phyloP scores from a whole-genome alignment of 2,113 vertebrate species.

The Vimba vimba region DNA sequence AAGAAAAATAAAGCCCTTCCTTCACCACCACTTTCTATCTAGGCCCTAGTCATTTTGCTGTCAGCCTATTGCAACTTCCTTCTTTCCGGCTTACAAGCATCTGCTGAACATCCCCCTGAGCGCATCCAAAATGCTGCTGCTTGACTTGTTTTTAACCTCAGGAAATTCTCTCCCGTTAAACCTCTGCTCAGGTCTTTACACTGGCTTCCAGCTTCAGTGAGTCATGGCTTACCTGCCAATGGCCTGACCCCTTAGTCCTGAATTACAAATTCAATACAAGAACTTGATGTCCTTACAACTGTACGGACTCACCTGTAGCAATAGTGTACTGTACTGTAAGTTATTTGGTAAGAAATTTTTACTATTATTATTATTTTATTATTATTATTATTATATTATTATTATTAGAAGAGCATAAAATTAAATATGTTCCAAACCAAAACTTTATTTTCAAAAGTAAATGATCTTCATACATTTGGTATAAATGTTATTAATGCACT shows the following conservation, averaged over 20 bases:
- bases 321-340: not conserved
- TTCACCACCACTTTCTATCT: not conserved
- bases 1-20: slow-evolving; percentile 22
- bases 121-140: slow-evolving; percentile 16
- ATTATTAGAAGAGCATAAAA: not conserved
- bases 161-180: slow-evolving; percentile 2
- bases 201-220: not conserved
- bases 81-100: not conserved
- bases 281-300: not conserved
- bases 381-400: not conserved
- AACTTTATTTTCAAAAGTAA: not conserved
- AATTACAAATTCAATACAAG: slow-evolving; percentile 6
- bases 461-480: not conserved
- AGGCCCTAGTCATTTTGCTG: not conserved
- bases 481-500: not conserved
- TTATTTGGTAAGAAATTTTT: not conserved
- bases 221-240: not conserved
- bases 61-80: slow-evolving; percentile 1
- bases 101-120: not conserved
- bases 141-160: slow-evolving; percentile 33
- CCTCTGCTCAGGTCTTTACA: slow-evolving; percentile 11
- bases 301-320: not conserved
- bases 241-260: not conserved
- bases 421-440: too few relatives aligned
- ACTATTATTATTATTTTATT: not conserved